Percentiles rank a stretch among this genome's conserved stretches.
Evolutionary conservation across 64 coral and sea anemone species (phyloP).

Genomic region (Cladopsammia gracilis): DNA sequence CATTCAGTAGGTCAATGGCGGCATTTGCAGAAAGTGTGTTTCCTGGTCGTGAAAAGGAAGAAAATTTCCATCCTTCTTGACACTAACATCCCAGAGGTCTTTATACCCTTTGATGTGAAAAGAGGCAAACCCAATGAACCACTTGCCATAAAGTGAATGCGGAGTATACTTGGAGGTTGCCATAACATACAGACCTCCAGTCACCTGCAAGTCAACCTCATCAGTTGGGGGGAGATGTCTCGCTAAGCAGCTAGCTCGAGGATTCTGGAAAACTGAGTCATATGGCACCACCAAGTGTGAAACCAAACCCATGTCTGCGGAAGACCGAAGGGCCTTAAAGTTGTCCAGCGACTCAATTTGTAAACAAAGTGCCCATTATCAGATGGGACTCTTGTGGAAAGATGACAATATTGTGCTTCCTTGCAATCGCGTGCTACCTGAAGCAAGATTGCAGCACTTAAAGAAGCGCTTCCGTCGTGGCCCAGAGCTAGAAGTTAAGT

Average conservation of each 20-base stretch:
- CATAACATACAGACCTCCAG: background rate
- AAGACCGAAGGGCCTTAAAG: slow-evolving; percentile 40
- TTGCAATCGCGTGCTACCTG: slow-evolving; percentile 36
- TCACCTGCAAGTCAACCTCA: background rate
- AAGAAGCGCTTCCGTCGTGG: slow-evolving; percentile 36
- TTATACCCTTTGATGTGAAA: slow-evolving; percentile 60
- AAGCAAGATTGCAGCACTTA: slow-evolving; percentile 25
- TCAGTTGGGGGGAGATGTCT: slow-evolving; percentile 8
- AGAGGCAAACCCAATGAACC: slow-evolving; percentile 43
- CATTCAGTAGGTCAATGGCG: slow-evolving; percentile 4
- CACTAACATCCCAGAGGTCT: slow-evolving; percentile 31
- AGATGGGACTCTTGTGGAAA: slow-evolving; percentile 65
- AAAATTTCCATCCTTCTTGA: slow-evolving; percentile 54
- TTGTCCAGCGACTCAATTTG: slow-evolving; percentile 24
- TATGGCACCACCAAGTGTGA: background rate
- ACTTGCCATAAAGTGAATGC: slow-evolving; percentile 52
- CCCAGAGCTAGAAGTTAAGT: slow-evolving; percentile 34
- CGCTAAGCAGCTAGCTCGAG: slow-evolving; percentile 4
- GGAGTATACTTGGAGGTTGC: slow-evolving; percentile 52
- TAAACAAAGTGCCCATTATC: slow-evolving; percentile 15
- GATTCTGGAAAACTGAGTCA: slow-evolving; percentile 41
- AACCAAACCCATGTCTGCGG: slow-evolving; percentile 25
- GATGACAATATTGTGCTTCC: slow-evolving; percentile 1
- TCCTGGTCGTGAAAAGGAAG: slow-evolving; percentile 18
- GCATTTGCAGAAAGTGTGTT: slow-evolving; percentile 21